These are phyloP conservation scores for Lerista edwardsae DNA, from an alignment of 2,797 vertebrate genomes.

Conservation along the genomic window DNA sequence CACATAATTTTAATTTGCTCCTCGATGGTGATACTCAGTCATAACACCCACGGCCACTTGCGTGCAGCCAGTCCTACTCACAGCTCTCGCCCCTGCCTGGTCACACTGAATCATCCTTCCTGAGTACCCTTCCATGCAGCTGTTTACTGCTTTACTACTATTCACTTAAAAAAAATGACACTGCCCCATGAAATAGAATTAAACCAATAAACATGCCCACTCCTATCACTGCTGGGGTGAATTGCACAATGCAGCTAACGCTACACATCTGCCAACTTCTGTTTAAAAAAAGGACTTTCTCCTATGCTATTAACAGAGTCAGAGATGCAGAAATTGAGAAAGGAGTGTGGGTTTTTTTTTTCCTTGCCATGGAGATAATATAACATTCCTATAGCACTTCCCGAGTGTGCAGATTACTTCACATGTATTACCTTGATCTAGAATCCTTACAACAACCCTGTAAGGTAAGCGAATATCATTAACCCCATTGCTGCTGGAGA, in stretches of 20 bases:
- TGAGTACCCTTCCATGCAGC: neutral
- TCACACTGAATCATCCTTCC: slow-evolving; percentile 60
- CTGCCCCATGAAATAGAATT: neutral
- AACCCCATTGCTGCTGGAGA: too few relatives aligned
- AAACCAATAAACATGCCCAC: neutral
- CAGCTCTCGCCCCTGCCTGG: slow-evolving; percentile 25
- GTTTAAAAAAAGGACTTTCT: neutral
- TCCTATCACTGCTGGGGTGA: neutral
- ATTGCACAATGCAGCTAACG: neutral
- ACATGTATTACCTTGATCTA: too few relatives aligned
- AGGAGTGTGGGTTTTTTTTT: neutral
- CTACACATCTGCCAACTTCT: neutral
- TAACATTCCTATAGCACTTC: too few relatives aligned
- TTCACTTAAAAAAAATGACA: slow-evolving; percentile 34
- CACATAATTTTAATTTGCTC: slow-evolving; percentile 52
- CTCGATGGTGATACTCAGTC: slow-evolving; percentile 45
- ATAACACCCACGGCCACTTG: slow-evolving; percentile 35
- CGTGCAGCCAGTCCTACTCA: slow-evolving; percentile 22
- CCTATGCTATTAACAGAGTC: neutral
- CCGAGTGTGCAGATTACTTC: too few relatives aligned
- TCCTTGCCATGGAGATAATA: neutral
- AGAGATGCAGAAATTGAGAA: neutral
- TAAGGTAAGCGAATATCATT: too few relatives aligned
- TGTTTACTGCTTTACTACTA: slow-evolving; percentile 37
- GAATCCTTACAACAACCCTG: too few relatives aligned